Evolutionary conservation across 23 tunicate genomes (phyloP).

Genomic region (Phallusia fumigata): DNA sequence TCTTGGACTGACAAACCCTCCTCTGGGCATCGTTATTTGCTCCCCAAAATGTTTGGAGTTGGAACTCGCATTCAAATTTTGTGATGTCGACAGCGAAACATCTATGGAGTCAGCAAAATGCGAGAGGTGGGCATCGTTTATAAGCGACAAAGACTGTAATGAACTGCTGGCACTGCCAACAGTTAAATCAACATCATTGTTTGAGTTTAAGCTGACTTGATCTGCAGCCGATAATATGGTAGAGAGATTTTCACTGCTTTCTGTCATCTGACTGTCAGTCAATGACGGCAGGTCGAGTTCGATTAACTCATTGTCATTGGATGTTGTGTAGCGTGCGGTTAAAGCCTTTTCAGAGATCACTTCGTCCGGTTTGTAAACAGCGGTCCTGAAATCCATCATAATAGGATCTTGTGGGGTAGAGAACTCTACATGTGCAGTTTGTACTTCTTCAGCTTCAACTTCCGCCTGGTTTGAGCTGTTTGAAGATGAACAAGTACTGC

Average conservation of each 20-base stretch:
- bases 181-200: neutral
- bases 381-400: neutral
- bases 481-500: neutral
- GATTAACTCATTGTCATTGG: neutral
- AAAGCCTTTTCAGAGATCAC: neutral
- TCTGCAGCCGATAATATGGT: neutral
- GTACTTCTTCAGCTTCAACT: constrained; percentile 8
- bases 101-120: neutral
- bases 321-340: neutral
- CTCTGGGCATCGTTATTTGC: neutral
- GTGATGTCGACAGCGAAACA: neutral
- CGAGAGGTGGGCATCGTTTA: neutral
- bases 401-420: neutral
- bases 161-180: neutral
- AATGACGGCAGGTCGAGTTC: neutral
- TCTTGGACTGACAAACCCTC: neutral
- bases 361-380: neutral
- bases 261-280: neutral
- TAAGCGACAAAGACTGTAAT: neutral
- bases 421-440: neutral
- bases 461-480: neutral
- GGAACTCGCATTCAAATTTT: too few relatives aligned
- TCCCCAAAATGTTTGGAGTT: neutral
- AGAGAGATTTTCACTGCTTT: neutral
- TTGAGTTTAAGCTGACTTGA: neutral